Evolutionary conservation across 2,797 vertebrate species (phyloP), one percentile per base, ranked within the genome.

Genomic region (Pyrrhura leucotis): DNA sequence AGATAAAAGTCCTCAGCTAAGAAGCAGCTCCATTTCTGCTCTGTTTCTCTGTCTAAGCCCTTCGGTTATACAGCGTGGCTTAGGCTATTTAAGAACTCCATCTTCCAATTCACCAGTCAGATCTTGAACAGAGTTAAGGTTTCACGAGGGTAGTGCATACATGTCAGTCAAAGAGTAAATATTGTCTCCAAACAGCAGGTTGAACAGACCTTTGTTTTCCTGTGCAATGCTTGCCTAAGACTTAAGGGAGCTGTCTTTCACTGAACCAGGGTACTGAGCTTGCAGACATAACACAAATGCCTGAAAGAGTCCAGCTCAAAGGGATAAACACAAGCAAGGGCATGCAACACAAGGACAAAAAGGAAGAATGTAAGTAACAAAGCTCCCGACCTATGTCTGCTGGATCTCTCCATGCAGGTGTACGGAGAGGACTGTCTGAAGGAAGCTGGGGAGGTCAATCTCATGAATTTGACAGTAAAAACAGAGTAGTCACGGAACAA

Each of bases 151-250:
- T 31, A 89, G 45, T 51, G 53, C 26, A n/a, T 50, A 58, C 31
- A 14, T 50, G 88, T 85, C 96, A 94, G 83, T 95, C 86, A 95
- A 66, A 83, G 68, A 93, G 88, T 62, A 95, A 93, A 91, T 62
- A 88, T 20, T 65, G 71, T 77, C 88, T 74, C 76, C 14, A 0
- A 89, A 90, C 78, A 88, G 73, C 47, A 67, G 87, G 62, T 23
- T 31, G 76, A 85, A 61, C 51, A 92, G 93, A 93, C 88, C 90
- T 94, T 94, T 95, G 82, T 68, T 90, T 79, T 81, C 71, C 79
- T 51, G 54, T 19, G 73, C 33, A 76, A 25, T 45, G 81, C 81
- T 79, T 90, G 68, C 39, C 66, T 81, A 89, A 69, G 74, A 82
- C 95, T 89, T 89, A 33, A 77, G 93, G 90, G 93, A 96, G 61